Evolutionary conservation across 1,140 invertebrate genomes (phyloP).

Genomic region (Drosophila takahashii): DNA sequence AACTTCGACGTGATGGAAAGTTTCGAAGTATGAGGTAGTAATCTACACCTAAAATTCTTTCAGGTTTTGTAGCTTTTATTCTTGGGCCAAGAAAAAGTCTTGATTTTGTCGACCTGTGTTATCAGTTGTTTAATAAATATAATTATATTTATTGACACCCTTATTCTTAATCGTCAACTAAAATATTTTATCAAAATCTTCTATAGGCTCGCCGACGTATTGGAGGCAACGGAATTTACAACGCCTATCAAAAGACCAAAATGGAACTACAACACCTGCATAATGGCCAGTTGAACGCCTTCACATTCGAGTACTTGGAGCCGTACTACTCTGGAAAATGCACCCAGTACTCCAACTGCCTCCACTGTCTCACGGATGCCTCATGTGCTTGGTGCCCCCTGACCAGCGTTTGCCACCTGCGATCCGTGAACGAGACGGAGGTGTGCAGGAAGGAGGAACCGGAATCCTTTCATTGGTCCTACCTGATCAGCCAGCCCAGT

Average conservation of each 20-base stretch:
- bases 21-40: no score
- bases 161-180: no score
- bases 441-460: slow-evolving; percentile 85
- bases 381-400: slow-evolving; percentile 96
- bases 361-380: slow-evolving; percentile 94
- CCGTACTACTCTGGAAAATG: slow-evolving; percentile 94
- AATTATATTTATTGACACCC: no score
- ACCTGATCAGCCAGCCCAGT: slow-evolving; percentile 91
- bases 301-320: slow-evolving; percentile 95
- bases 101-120: no score
- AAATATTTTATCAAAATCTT: background rate
- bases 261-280: slow-evolving; percentile 92
- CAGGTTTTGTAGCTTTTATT: no score
- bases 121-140: no score
- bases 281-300: slow-evolving; percentile 90
- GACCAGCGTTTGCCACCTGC: slow-evolving; percentile 88
- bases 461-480: slow-evolving; percentile 87
- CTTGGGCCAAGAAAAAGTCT: no score
- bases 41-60: no score
- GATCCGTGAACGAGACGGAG: slow-evolving; percentile 87
- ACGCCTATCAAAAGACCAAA: slow-evolving; percentile 89
- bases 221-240: slow-evolving; percentile 68
- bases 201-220: slow-evolving; percentile 86
- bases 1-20: no score
- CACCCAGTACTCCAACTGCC: slow-evolving; percentile 91